Conservation (phyloP, 2,113 vertebrate genomes). For the Gnathonemus echidnorhynchus region DNA sequence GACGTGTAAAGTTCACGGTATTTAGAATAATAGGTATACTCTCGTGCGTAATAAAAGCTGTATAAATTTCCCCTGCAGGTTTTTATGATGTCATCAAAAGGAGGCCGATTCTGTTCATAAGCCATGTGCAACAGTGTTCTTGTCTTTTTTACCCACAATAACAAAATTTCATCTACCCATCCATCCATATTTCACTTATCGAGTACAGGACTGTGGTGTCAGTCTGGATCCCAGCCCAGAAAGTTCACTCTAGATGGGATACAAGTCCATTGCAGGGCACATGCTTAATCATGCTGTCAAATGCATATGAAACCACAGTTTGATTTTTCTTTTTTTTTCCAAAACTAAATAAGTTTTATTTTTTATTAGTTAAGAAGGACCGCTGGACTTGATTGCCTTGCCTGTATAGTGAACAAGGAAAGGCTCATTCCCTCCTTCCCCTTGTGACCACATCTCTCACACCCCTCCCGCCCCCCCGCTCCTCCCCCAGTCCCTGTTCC, state of each 20-base stretch:
- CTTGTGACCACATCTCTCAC: background rate
- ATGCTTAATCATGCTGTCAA: background rate
- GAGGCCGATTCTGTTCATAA: background rate
- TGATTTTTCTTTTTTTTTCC: background rate
- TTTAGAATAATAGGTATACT: background rate
- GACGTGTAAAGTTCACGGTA: background rate
- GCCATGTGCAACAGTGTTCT: background rate
- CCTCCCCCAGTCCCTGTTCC: conserved; percentile 82
- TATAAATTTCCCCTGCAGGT: background rate
- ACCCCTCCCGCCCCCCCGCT: background rate
- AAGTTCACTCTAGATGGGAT: background rate
- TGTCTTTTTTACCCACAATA: background rate
- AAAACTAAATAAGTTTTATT: background rate
- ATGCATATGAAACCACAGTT: background rate
- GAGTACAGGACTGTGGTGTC: background rate
- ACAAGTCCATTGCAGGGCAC: background rate
- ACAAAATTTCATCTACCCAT: background rate
- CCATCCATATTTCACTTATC: background rate
- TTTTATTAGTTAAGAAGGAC: background rate
- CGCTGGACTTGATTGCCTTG: background rate
- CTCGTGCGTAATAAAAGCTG: background rate
- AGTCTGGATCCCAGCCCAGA: background rate
- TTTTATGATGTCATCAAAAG: background rate
- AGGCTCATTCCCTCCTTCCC: background rate
- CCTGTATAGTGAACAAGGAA: background rate